Evolutionary conservation across 2,797 vertebrate species (phyloP), one percentile per base, ranked within the genome.

Genomic region (Gobionotothen gibberifrons): DNA sequence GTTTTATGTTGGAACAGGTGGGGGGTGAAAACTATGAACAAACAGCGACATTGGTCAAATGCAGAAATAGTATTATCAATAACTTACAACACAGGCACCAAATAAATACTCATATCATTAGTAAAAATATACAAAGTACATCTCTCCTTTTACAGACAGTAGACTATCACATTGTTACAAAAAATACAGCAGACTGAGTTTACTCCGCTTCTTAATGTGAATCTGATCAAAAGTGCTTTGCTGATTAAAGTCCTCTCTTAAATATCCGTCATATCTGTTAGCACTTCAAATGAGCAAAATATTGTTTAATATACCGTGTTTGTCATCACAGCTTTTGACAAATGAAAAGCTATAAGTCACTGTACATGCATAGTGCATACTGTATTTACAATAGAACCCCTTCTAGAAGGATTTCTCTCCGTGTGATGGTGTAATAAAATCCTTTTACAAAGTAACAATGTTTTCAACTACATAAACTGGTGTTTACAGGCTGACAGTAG

Each of bases 91-190:
- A 90, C 83, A 90, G 82, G 82, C 85, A 92, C 82, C 90, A 95
- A 95, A 95, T 95, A 95, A 94, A 95, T 95, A 95, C 90, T 91
- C 79, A 90, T 92, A 87, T 90, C 84, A 91, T 92, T 93, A 94
- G 92, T 93, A 89, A 81, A 55, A 86, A 95, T 90, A 87, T 92
- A 93, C 89, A 93, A 90, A 87, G 90, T 92, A 89, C 83, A 88
- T 90, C 63, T 91, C 78, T 76, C 76, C 88, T 82, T 90, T 89
- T 91, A 88, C 81, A 87, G 75, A 88, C 90, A 94, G 90, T 92
- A 92, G 90, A 91, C 85, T 87, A 92, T 93, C 92, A 93, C 93
- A 91, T 88, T 84, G 71, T 86, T 77, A 72, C 44, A 77, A 73
- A 82, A 62, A 78, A 84, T 61, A 76, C 77, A 83, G 72, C 54